phyloP scores from a whole-genome alignment of 2,888 invertebrate species.

The Fabriciana adippe region DNA sequence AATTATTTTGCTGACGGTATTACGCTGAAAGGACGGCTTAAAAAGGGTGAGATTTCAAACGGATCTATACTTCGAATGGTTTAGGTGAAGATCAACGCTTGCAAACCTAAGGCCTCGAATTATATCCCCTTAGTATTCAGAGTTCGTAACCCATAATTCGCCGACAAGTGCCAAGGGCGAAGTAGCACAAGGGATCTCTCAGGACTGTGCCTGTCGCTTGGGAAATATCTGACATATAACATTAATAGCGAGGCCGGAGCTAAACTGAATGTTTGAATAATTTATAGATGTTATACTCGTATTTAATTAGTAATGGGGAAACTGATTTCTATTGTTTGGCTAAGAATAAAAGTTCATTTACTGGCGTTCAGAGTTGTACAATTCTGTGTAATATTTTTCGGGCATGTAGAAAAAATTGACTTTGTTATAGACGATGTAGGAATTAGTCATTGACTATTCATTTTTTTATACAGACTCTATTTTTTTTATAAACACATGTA shows the following conservation, averaged over 20 bases:
- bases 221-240: conserved; percentile 20
- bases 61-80: conserved; percentile 6
- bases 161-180: conserved; percentile 19
- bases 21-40: neutral
- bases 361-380: neutral
- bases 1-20: conserved; percentile 16
- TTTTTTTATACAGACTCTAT: too few species aligned
- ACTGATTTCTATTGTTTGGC: conserved; percentile 8
- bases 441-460: too few species aligned
- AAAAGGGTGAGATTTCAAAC: conserved; percentile 6
- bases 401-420: too few species aligned
- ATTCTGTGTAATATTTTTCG: neutral
- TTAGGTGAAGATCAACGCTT: conserved; percentile 17
- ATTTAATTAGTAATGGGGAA: conserved; percentile 13
- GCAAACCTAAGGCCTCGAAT: conserved; percentile 16
- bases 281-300: conserved; percentile 14
- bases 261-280: conserved; percentile 19
- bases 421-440: too few species aligned
- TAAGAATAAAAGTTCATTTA: conserved; percentile 5
- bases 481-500: too few species aligned
- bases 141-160: conserved; percentile 21
- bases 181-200: conserved; percentile 15
- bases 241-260: conserved; percentile 11
- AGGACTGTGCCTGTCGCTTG: conserved; percentile 14
- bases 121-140: conserved; percentile 18